A percentile compares a stretch with the other conserved stretches of the same genome.
phyloP scores from a whole-genome alignment of 2,888 invertebrate genomes.

The Dasypolia templi region DNA sequence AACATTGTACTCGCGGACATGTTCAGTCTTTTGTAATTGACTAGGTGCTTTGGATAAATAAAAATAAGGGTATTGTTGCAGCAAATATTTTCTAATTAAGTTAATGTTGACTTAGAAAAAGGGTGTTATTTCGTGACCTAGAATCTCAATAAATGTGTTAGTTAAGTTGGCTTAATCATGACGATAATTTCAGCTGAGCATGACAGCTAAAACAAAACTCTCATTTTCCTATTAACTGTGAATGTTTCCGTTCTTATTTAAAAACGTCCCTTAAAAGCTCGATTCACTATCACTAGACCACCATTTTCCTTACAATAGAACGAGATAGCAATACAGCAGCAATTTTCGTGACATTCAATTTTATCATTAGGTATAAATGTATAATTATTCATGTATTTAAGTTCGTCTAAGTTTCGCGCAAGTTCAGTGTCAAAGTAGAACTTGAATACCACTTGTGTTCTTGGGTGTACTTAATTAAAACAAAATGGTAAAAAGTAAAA shows the following conservation, averaged over 20 bases:
- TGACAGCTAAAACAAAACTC: not conserved
- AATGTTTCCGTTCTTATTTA: not conserved
- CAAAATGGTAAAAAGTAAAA: slow-evolving; percentile 11
- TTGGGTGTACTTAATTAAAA: slow-evolving; percentile 28
- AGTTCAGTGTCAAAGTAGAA: slow-evolving; percentile 31
- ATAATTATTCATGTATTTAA: slow-evolving; percentile 17
- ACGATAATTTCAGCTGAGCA: not conserved
- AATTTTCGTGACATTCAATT: not conserved
- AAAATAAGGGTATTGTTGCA: not conserved
- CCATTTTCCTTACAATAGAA: slow-evolving; percentile 7
- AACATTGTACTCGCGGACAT: slow-evolving; percentile 29
- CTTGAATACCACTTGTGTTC: slow-evolving; percentile 27
- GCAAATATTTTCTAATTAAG: not conserved
- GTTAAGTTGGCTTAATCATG: no score
- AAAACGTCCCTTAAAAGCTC: not conserved
- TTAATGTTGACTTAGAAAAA: not conserved
- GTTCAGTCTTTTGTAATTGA: slow-evolving; percentile 33
- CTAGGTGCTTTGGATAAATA: not conserved
- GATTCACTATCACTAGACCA: not conserved
- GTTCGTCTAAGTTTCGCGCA: not conserved
- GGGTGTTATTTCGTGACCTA: not conserved
- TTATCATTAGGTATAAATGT: not conserved
- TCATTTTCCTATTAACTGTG: not conserved
- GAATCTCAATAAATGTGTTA: not conserved
- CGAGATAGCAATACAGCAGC: not conserved